These are phyloP conservation scores for Sebastes schlegelii DNA, from an alignment of 2,113 vertebrate species.

Conservation along the genomic window DNA sequence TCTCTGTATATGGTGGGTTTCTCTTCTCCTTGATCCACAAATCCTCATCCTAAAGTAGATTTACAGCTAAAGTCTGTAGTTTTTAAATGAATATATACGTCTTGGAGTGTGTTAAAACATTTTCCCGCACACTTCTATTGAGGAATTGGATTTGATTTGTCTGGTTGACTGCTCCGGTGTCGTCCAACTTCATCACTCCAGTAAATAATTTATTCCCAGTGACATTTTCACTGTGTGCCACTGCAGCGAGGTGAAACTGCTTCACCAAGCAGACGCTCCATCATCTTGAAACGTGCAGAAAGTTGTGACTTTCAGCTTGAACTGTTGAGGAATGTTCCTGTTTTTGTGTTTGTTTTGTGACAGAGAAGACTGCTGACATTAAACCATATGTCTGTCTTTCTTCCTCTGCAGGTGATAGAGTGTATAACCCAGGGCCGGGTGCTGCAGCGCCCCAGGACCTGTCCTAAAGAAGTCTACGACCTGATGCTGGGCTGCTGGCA, in stretches of 20 bases:
- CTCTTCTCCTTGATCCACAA: slow-evolving; percentile 11
- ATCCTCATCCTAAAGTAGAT: background rate
- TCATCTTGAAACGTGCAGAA: slow-evolving; percentile 25
- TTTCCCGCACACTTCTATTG: background rate
- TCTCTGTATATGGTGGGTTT: background rate
- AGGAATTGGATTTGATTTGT: slow-evolving; percentile 28
- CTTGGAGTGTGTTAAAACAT: background rate
- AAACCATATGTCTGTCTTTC: slow-evolving; percentile 8
- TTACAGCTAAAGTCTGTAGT: slow-evolving; percentile 9
- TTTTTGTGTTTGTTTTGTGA: background rate
- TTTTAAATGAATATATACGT: background rate
- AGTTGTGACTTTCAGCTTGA: slow-evolving; percentile 14
- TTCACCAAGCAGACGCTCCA: slow-evolving; percentile 24
- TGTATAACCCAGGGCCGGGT: slow-evolving; percentile 99
- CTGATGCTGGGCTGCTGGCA: slow-evolving; percentile 99
- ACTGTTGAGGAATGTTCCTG: background rate
- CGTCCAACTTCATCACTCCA: slow-evolving; percentile 34
- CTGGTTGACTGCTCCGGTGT: slow-evolving; percentile 19
- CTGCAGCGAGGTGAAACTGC: slow-evolving; percentile 22
- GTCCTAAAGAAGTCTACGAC: slow-evolving; percentile 98
- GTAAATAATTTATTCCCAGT: slow-evolving; percentile 54
- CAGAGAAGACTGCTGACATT: background rate
- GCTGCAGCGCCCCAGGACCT: slow-evolving; percentile 95
- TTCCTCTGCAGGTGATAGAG: slow-evolving; percentile 91
- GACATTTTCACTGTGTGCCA: slow-evolving; percentile 46